Percentiles rank a stretch among this genome's conserved stretches.
These are phyloP conservation scores for Anarhynchus alexandrinus DNA, from an alignment of 2,113 vertebrate species.

Conservation along the genomic window DNA sequence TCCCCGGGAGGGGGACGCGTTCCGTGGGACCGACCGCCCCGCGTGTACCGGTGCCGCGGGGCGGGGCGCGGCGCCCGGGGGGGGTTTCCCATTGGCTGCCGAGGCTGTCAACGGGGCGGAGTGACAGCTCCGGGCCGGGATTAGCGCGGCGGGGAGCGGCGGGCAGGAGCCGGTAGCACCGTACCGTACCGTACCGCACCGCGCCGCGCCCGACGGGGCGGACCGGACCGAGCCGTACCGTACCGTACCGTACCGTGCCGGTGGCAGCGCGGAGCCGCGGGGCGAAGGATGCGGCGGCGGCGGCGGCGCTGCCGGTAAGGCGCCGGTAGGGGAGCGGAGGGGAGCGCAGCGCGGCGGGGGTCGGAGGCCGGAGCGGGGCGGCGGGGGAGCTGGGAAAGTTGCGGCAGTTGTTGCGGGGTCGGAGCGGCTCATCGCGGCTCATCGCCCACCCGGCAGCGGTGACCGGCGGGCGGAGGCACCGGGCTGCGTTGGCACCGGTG, in stretches of 20 bases:
- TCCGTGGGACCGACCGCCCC: neutral
- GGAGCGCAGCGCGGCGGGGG: neutral
- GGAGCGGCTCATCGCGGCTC: neutral
- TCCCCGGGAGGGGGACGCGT: no score
- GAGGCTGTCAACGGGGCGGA: conserved; percentile 8
- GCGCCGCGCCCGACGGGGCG: neutral
- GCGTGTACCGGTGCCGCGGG: neutral
- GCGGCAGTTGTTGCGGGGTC: neutral
- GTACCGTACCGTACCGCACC: neutral
- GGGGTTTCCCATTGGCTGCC: neutral
- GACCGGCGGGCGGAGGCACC: neutral
- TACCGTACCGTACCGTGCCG: neutral
- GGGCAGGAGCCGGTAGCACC: neutral
- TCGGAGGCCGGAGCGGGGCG: neutral
- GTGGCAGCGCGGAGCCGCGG: neutral
- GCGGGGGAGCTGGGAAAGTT: neutral
- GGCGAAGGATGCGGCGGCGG: neutral
- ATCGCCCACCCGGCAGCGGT: neutral
- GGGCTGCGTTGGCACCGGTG: neutral
- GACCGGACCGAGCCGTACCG: neutral
- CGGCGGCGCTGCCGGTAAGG: neutral
- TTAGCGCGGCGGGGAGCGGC: conserved; percentile 14
- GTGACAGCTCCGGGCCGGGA: neutral
- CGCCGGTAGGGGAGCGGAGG: neutral
- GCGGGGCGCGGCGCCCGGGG: neutral